A percentile compares a stretch with the other conserved stretches of the same genome.
Conservation (phyloP, 2,113 vertebrate species). For the Dermatemys mawii region DNA sequence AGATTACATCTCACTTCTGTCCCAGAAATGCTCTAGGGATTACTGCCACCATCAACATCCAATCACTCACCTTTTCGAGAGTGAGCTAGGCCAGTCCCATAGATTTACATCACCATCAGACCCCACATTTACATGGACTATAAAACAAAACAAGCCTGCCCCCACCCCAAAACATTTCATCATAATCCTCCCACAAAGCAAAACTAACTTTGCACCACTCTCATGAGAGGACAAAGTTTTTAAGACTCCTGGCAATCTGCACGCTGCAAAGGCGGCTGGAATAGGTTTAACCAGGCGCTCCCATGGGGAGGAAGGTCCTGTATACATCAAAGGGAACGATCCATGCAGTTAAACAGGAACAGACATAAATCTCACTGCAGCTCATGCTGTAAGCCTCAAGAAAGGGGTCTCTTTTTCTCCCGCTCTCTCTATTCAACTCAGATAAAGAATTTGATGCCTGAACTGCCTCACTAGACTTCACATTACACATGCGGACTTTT, state of each 20-base stretch:
- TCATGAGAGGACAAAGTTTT: neutral
- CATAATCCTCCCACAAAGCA: neutral
- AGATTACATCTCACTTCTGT: neutral
- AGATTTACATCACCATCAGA: conserved; percentile 14
- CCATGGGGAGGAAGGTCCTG: conserved; percentile 67
- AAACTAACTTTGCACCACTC: conserved; percentile 48
- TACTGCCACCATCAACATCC: neutral
- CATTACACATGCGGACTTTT: conserved; percentile 1
- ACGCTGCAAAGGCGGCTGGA: conserved; percentile 23
- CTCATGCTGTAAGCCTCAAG: conserved; percentile 38
- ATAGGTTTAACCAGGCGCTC: conserved; percentile 60
- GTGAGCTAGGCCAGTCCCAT: neutral
- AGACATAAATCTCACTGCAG: conserved; percentile 59
- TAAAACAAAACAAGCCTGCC: neutral
- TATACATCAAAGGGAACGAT: conserved; percentile 65
- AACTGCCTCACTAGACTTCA: conserved; percentile 30
- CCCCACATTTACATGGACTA: neutral
- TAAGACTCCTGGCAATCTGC: conserved; percentile 26
- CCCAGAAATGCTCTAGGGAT: neutral
- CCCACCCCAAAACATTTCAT: neutral
- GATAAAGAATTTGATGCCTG: conserved; percentile 28
- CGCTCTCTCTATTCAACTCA: conserved; percentile 37
- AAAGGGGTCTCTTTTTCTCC: conserved; percentile 45
- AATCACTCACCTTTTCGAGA: conserved; percentile 19
- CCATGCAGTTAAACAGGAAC: conserved; percentile 65